These are phyloP conservation scores for Sycophila texana DNA, from an alignment of 2,888 invertebrate species.

Conservation along the genomic window DNA sequence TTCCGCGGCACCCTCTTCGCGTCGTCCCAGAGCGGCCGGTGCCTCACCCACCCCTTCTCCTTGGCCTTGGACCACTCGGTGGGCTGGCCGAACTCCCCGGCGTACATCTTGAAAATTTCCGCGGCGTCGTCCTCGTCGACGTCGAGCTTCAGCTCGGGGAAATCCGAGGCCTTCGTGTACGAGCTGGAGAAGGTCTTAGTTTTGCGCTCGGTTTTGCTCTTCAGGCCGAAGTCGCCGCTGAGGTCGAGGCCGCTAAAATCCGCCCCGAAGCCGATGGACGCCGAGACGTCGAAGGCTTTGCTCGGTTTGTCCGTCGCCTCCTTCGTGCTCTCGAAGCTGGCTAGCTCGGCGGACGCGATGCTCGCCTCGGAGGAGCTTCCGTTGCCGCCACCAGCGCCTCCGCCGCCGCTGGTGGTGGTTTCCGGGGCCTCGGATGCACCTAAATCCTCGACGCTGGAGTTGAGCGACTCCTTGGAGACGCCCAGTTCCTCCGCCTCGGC, in stretches of 20 bases:
- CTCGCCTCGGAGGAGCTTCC: background rate
- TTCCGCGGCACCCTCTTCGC: background rate
- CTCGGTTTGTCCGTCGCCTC: too few species aligned
- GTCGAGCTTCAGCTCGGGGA: conserved; percentile 32
- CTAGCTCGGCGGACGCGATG: background rate
- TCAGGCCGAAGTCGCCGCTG: conserved; percentile 55
- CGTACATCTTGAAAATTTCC: conserved; percentile 51
- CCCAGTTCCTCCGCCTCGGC: conserved; percentile 46
- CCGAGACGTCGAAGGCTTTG: background rate
- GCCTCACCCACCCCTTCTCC: conserved; percentile 51
- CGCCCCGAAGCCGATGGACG: conserved; percentile 1
- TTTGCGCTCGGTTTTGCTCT: conserved; percentile 41
- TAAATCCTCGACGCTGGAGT: conserved; percentile 46
- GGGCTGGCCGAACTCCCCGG: conserved; percentile 12
- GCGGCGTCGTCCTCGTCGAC: conserved; percentile 52
- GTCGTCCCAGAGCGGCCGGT: conserved; percentile 55
- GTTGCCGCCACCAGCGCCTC: background rate
- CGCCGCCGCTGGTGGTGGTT: background rate
- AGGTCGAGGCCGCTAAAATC: conserved; percentile 26
- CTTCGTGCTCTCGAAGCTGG: background rate
- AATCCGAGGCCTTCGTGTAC: conserved; percentile 45
- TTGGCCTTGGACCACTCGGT: conserved; percentile 50
- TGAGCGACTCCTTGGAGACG: conserved; percentile 44
- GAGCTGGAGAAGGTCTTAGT: conserved; percentile 51
- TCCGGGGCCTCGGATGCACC: background rate